phyloP scores from a whole-genome alignment of 1,140 invertebrate species.

The Lordiphosa collinella region DNA sequence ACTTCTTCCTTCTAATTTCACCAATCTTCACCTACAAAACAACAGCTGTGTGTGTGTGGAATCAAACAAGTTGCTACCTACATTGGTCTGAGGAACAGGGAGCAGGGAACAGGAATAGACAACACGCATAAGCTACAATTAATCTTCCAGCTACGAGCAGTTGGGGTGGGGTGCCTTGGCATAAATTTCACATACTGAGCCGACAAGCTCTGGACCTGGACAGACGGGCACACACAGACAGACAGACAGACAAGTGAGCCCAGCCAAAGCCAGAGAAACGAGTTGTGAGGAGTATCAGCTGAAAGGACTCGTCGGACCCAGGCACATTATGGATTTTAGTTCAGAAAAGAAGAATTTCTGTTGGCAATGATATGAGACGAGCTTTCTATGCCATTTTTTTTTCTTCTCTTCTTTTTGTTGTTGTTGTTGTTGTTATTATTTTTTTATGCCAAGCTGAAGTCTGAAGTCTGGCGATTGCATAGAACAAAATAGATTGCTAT shows the following conservation, averaged over 20 bases:
- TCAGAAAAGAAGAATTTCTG: conserved; percentile 18
- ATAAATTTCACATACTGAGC: conserved; percentile 65
- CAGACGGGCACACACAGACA: conserved; percentile 6
- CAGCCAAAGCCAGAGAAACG: conserved; percentile 33
- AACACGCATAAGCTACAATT: conserved; percentile 69
- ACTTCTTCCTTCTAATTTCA: conserved; percentile 29
- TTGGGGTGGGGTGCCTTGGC: conserved; percentile 49
- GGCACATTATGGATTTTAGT: conserved; percentile 56
- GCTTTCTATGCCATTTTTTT: conserved; percentile 38
- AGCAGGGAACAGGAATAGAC: conserved; percentile 21
- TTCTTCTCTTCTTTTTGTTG: conserved; percentile 30
- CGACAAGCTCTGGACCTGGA: conserved; percentile 21
- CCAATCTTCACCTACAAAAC: conserved; percentile 35
- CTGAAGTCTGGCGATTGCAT: conserved; percentile 55
- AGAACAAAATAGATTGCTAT: conserved; percentile 79
- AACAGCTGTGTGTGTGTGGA: conserved; percentile 47
- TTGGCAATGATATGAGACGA: conserved; percentile 59
- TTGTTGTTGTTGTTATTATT: conserved; percentile 7
- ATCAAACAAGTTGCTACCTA: conserved; percentile 67
- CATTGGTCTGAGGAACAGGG: conserved; percentile 25
- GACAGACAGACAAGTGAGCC: conserved; percentile 57
- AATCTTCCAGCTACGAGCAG: conserved; percentile 57
- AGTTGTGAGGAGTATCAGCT: conserved; percentile 66
- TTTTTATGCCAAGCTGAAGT: conserved; percentile 18
- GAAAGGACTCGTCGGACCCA: conserved; percentile 52